Evolutionary conservation across 2,113 vertebrate genomes (phyloP).

Genomic region (Chascanopsetta lugubris): DNA sequence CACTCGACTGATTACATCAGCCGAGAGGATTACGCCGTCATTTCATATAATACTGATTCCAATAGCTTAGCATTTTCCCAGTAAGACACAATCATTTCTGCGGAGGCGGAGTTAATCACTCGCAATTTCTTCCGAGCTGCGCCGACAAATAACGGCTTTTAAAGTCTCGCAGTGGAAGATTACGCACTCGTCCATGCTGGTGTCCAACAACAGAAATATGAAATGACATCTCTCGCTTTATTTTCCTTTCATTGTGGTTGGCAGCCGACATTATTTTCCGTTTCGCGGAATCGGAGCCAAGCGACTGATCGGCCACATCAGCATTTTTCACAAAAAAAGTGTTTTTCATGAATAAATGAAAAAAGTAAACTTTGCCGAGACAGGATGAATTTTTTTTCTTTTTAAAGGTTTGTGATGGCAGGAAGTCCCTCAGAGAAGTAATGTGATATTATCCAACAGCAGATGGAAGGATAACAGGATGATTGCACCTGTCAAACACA

Average conservation of each 20-base stretch:
- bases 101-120: slow-evolving; percentile 54
- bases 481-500: slow-evolving; percentile 63
- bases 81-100: slow-evolving; percentile 56
- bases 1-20: slow-evolving; percentile 65
- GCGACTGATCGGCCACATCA: slow-evolving; percentile 45
- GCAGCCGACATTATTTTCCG: slow-evolving; percentile 51
- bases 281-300: slow-evolving; percentile 25
- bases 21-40: slow-evolving; percentile 61
- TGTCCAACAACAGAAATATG: slow-evolving; percentile 30
- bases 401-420: slow-evolving; percentile 33
- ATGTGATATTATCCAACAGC: slow-evolving; percentile 51
- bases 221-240: slow-evolving; percentile 14
- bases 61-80: slow-evolving; percentile 60
- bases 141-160: slow-evolving; percentile 52
- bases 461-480: slow-evolving; percentile 64
- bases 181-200: slow-evolving; percentile 42
- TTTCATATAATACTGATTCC: slow-evolving; percentile 58
- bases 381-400: no score
- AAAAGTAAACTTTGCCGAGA: slow-evolving; percentile 53
- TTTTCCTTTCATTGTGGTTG: slow-evolving; percentile 38
- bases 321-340: background rate
- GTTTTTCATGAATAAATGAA: background rate
- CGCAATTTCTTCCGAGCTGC: slow-evolving; percentile 49
- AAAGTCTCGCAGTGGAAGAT: slow-evolving; percentile 46
- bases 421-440: slow-evolving; percentile 37